Evolutionary conservation across 2,888 invertebrate genomes (phyloP).

Genomic region (Chromoteleia sp.): DNA sequence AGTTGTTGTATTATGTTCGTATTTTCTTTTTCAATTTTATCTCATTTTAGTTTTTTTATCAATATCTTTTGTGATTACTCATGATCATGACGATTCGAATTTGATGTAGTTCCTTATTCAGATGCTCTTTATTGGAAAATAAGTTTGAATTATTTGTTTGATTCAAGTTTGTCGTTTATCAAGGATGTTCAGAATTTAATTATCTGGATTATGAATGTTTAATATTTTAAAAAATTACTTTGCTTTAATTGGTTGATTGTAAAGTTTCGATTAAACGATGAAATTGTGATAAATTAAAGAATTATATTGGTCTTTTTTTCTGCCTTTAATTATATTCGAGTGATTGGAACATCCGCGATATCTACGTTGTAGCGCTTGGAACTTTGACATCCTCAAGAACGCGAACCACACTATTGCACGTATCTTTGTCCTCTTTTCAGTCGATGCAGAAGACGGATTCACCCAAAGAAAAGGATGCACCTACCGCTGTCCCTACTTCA

Average conservation of each 20-base stretch:
- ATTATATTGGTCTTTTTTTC: no score
- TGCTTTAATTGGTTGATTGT: no score
- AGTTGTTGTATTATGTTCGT: not conserved
- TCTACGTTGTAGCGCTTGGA: constrained; percentile 77
- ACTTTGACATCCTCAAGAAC: constrained; percentile 72
- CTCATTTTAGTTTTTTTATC: constrained; percentile 40
- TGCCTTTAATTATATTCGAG: not conserved
- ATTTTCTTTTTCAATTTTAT: constrained; percentile 7
- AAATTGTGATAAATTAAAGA: no score
- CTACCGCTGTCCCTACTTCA: constrained; percentile 80
- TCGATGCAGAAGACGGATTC: constrained; percentile 83
- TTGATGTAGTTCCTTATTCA: constrained; percentile 25
- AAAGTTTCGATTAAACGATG: no score
- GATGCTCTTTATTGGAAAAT: not conserved
- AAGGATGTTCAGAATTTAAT: not conserved
- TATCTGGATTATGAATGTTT: no score
- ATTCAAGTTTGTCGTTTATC: not conserved
- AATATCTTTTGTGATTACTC: constrained; percentile 16
- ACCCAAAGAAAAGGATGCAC: constrained; percentile 81
- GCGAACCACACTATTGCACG: constrained; percentile 79
- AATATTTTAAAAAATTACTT: no score
- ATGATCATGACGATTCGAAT: constrained; percentile 10
- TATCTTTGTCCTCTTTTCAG: constrained; percentile 83
- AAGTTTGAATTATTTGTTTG: not conserved
- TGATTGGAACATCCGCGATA: constrained; percentile 22